phyloP scores from a whole-genome alignment of 2,113 vertebrate genomes.

The Scortum barcoo region DNA sequence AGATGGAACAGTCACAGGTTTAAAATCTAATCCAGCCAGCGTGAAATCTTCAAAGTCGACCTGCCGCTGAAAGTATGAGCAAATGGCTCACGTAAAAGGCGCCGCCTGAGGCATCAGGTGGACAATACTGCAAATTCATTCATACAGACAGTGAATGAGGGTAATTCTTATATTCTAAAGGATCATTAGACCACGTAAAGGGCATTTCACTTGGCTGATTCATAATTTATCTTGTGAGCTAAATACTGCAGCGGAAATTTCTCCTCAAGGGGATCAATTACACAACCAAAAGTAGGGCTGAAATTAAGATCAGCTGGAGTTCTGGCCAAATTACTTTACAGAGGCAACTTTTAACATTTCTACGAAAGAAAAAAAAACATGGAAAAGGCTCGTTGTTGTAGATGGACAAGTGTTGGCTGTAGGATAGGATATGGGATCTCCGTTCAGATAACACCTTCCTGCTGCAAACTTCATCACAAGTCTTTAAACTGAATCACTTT shows the following conservation, averaged over 20 bases:
- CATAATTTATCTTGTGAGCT: constrained; percentile 44
- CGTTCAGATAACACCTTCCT: not conserved
- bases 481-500: not conserved
- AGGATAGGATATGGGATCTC: not conserved
- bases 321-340: not conserved
- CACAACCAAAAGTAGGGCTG: not conserved
- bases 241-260: constrained; percentile 19
- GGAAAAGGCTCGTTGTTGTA: no score
- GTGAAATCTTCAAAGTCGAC: constrained; percentile 53
- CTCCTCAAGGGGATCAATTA: constrained; percentile 15
- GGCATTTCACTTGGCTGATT: constrained; percentile 25
- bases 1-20: constrained; percentile 42
- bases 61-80: constrained; percentile 7
- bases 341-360: not conserved
- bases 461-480: not conserved
- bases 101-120: constrained; percentile 35
- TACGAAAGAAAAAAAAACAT: not conserved
- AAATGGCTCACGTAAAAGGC: constrained; percentile 11
- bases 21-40: constrained; percentile 55
- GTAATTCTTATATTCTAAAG: constrained; percentile 34
- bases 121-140: constrained; percentile 42
- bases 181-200: constrained; percentile 17
- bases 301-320: not conserved
- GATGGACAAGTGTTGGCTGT: not conserved
- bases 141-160: constrained; percentile 8